These are phyloP conservation scores for Hyperoplus lanceolatus DNA, from an alignment of 2,797 vertebrate genomes.

Conservation along the genomic window DNA sequence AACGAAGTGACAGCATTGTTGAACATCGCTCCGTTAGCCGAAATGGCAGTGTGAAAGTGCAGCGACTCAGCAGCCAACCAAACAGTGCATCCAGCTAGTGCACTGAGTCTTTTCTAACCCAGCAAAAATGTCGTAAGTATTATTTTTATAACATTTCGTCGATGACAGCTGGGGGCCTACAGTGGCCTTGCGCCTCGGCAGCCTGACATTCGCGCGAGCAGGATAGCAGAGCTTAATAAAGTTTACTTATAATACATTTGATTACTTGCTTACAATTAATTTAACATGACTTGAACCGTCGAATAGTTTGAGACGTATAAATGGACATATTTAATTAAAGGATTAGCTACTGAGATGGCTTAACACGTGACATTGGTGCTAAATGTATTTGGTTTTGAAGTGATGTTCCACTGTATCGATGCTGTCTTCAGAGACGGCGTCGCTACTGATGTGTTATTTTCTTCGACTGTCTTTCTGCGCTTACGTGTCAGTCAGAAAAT, in stretches of 20 bases:
- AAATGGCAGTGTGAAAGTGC: conserved; percentile 86
- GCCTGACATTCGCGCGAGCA: background rate
- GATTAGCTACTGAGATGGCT: background rate
- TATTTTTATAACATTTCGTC: background rate
- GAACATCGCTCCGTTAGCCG: conserved; percentile 59
- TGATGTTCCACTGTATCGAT: accelerated
- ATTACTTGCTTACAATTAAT: background rate
- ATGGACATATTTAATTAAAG: too few species aligned
- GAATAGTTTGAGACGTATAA: background rate
- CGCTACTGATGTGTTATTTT: accelerated
- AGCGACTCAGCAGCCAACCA: conserved; percentile 79
- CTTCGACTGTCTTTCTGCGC: background rate
- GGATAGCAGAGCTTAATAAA: accelerated
- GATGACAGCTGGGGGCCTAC: conserved; percentile 13
- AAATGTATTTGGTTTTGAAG: background rate
- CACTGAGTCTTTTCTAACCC: conserved; percentile 82
- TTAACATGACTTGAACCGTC: accelerated
- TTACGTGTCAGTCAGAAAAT: conserved; percentile 68
- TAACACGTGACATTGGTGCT: background rate
- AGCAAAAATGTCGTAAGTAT: conserved; percentile 87
- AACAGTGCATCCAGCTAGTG: conserved; percentile 87
- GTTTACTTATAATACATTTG: accelerated
- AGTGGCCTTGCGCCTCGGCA: background rate
- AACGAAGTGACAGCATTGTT: background rate
- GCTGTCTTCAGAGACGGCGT: accelerated